phyloP scores from a whole-genome alignment of 2,113 vertebrate species.

The Guaruba guarouba region DNA sequence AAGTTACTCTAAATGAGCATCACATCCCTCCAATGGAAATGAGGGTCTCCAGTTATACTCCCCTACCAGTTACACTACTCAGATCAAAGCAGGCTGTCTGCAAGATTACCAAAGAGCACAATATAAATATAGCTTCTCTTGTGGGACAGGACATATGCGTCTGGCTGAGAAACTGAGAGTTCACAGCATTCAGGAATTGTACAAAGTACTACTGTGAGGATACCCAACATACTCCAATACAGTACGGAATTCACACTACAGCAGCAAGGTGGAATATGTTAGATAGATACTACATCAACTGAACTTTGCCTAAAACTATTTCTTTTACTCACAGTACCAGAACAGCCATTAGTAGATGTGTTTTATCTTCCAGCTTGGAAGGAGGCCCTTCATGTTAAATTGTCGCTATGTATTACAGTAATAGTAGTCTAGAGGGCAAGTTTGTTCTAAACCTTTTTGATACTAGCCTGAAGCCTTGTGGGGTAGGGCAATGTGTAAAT shows the following conservation, averaged over 20 bases:
- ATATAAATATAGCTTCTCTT: not conserved
- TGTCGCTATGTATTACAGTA: not conserved
- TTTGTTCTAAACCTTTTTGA: not conserved
- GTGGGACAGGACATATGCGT: not conserved
- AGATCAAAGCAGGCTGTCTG: not conserved
- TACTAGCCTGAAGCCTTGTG: not conserved
- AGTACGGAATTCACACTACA: not conserved
- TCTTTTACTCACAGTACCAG: not conserved
- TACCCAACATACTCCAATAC: not conserved
- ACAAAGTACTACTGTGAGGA: not conserved
- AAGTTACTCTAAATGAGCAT: not conserved
- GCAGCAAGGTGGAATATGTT: not conserved
- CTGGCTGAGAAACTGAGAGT: not conserved
- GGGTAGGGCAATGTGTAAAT: not conserved
- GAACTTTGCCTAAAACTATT: not conserved
- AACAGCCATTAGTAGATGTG: not conserved
- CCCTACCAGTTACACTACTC: not conserved
- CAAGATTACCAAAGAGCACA: not conserved
- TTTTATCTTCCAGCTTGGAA: not conserved
- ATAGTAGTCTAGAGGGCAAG: not conserved
- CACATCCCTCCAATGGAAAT: not conserved
- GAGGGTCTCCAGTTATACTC: constrained; percentile 34
- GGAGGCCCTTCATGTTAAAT: not conserved
- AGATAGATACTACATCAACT: not conserved
- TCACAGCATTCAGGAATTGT: not conserved